Evolutionary conservation across 2,113 vertebrate species (phyloP).

Genomic region (Ceratotherium simum): DNA sequence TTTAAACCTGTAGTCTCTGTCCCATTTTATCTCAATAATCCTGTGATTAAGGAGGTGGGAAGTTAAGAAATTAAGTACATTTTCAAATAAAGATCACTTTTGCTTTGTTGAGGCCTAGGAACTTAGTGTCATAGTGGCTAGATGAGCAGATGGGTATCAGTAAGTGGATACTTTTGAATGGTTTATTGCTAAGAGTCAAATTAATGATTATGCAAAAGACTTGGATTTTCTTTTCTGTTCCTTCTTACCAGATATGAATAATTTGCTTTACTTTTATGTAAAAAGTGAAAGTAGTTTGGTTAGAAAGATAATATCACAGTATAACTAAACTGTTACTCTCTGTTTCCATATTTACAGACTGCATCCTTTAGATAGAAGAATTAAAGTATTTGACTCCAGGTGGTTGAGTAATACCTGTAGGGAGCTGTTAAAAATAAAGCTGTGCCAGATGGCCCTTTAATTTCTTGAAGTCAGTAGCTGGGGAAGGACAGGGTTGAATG

Average conservation of each 20-base stretch:
- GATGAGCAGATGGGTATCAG: not conserved
- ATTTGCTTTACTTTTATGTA: constrained; percentile 50
- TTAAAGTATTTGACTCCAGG: constrained; percentile 40
- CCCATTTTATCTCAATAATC: constrained; percentile 33
- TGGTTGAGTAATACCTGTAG: constrained; percentile 12
- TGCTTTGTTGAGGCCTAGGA: constrained; percentile 17
- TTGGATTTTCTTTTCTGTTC: constrained; percentile 52
- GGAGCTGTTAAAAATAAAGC: constrained; percentile 12
- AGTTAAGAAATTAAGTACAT: constrained; percentile 24
- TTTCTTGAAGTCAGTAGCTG: constrained; percentile 41
- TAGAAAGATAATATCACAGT: constrained; percentile 21
- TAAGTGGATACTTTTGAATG: constrained; percentile 44
- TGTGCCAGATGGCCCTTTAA: constrained; percentile 16
- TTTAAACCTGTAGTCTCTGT: constrained; percentile 51
- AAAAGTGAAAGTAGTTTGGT: constrained; percentile 48
- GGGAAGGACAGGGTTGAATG: not conserved
- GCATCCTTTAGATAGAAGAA: constrained; percentile 47
- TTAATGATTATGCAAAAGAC: not conserved
- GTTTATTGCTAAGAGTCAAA: constrained; percentile 33
- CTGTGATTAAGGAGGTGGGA: not conserved
- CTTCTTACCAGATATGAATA: constrained; percentile 14
- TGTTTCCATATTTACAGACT: constrained; percentile 55
- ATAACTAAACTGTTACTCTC: constrained; percentile 38
- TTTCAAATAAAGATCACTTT: constrained; percentile 51
- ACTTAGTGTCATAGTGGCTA: not conserved